Base-by-base conservation (phyloP, 2,888 invertebrate species). In the Eupithecia dodoneata region DNA sequence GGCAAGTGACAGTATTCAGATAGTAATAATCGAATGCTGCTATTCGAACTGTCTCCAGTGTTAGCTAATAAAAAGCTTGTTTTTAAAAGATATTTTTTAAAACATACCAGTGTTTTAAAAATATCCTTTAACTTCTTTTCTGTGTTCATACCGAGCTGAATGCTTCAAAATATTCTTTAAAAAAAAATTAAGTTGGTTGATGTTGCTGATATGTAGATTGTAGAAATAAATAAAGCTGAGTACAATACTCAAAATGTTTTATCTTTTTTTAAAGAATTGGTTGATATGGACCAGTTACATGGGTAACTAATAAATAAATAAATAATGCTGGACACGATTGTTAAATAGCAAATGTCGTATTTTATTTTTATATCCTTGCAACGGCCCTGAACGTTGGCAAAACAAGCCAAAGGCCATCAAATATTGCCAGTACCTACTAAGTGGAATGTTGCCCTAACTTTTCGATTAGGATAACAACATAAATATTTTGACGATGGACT, bases 401-500 rank as follows among this genome's bases (percentile, higher is more conserved):
- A 79, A 79, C 75, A 76, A 73, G 72, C 67, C 67, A 15, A 72
- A 75, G 74, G 71, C 70, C 72, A 78, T 78, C 74, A 72, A 78
- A 76, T 76, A 69, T 72, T 76, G 45, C 72, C 41, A 41, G 63
- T 69, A 75, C 30, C 30, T 30, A 30, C 42, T 71, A 55, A 71
- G 71, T 69, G 67, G 69, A 75, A 79, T 79, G 74, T 59, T 73
- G 71, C 71, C 66, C 73, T 45, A 76, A 79, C 73, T 75, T 77
- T 78, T 75, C 75, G 73, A 79, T 77, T 75, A 75, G 75, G 72
- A 75, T 76, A 79, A 76, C 71, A 79, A 71, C 75, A 71, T 76
- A 66, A 69, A 75, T 75, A 75, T 79, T 79, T 71, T 79, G 52
- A 72, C 73, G 65, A 41, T 49, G 49, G 71, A 72, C 52, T 18